Conservation (phyloP, 64 coral and sea anemone species). For the Stichodactyla mertensii region DNA sequence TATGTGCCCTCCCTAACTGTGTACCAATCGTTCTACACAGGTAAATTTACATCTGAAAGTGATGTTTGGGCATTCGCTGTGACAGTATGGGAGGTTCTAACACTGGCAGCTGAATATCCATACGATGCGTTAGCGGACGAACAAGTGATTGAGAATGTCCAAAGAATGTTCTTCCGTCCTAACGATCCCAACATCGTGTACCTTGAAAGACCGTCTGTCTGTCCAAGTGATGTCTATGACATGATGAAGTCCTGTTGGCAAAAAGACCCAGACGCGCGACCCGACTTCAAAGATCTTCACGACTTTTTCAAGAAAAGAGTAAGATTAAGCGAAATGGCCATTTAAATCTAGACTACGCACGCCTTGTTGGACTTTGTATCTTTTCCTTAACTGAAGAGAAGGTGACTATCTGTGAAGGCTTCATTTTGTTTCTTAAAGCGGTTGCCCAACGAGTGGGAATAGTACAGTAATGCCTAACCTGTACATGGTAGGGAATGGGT, state of each 20-base stretch:
- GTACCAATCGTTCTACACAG: constrained; percentile 15
- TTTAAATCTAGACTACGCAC: background rate
- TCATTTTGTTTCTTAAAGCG: background rate
- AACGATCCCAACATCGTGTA: constrained; percentile 14
- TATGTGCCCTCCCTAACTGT: too few relatives aligned
- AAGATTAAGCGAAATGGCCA: constrained; percentile 57
- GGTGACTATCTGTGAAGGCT: too few relatives aligned
- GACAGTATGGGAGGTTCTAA: constrained; percentile 93
- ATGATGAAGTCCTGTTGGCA: constrained; percentile 80
- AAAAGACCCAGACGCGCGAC: constrained; percentile 37
- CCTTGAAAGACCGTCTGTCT: constrained; percentile 57
- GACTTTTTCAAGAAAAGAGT: constrained; percentile 60
- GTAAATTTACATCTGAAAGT: constrained; percentile 85
- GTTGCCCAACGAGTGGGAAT: too few relatives aligned
- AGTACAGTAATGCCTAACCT: too few relatives aligned
- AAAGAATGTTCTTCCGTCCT: constrained; percentile 61
- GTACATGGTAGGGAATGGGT: too few relatives aligned
- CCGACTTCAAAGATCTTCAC: constrained; percentile 53
- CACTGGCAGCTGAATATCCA: constrained; percentile 69
- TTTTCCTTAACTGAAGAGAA: too few relatives aligned
- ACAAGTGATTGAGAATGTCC: constrained; percentile 84
- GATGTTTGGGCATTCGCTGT: constrained; percentile 95
- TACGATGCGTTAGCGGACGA: constrained; percentile 74
- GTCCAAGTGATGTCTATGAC: constrained; percentile 68
- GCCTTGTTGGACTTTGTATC: background rate